Conservation (phyloP, 2,113 vertebrate species). For the Erythrocercus mccallii region DNA sequence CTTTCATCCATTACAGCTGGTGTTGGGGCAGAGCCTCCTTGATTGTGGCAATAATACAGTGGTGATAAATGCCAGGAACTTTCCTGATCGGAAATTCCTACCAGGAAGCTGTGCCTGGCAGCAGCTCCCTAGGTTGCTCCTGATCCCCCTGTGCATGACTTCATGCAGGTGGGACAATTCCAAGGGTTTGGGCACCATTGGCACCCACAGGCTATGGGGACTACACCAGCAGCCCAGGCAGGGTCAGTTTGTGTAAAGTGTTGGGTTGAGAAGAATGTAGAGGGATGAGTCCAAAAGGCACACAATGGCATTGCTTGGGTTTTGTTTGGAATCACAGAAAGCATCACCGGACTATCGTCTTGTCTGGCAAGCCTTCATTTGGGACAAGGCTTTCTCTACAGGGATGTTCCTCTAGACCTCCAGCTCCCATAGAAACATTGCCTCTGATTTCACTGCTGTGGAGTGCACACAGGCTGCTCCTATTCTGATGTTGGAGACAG, state of each 20-base stretch:
- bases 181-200: neutral
- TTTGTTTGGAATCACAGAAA: neutral
- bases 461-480: neutral
- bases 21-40: neutral
- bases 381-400: neutral
- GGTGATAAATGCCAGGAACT: neutral
- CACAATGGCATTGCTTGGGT: fast-evolving
- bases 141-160: fast-evolving
- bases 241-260: fast-evolving
- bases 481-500: neutral
- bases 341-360: fast-evolving
- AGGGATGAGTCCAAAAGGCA: neutral
- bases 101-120: neutral
- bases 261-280: neutral
- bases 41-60: neutral
- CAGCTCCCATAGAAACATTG: neutral
- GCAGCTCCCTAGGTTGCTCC: neutral
- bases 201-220: fast-evolving
- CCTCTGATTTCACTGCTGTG: neutral
- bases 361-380: fast-evolving
- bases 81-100: neutral
- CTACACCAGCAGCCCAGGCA: fast-evolving
- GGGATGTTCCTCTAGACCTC: neutral
- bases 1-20: neutral
- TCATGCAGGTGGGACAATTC: neutral